phyloP scores from a whole-genome alignment of 2,888 invertebrate genomes.

The Sesamia inferens region DNA sequence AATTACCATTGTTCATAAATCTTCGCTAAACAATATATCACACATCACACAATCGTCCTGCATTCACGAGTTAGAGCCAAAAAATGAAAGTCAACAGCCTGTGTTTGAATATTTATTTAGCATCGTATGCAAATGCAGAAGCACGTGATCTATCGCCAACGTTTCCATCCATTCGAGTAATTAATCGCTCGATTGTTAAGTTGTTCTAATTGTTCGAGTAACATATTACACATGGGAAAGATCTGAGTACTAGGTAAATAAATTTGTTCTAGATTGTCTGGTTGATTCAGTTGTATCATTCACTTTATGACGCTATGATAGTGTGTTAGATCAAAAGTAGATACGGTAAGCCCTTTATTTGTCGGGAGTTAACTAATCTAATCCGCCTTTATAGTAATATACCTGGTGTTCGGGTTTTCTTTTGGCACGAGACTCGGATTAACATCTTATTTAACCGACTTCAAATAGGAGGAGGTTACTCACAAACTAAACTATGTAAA shows the following conservation, averaged over 20 bases:
- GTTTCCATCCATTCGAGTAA: constrained; percentile 31
- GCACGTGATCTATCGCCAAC: constrained; percentile 41
- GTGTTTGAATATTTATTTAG: constrained; percentile 30
- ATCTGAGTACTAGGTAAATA: background rate
- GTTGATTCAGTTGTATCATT: constrained; percentile 1
- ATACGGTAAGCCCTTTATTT: background rate
- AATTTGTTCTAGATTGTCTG: background rate
- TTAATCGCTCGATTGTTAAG: constrained; percentile 43
- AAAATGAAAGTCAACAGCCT: constrained; percentile 33
- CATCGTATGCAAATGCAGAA: constrained; percentile 41
- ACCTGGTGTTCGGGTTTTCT: background rate
- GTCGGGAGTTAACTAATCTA: background rate
- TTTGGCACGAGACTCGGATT: background rate
- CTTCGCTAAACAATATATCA: background rate
- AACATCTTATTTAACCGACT: too few species aligned
- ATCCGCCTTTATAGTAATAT: background rate
- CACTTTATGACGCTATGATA: background rate
- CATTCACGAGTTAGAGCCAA: constrained; percentile 19
- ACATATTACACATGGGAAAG: constrained; percentile 3
- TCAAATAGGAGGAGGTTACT: too few species aligned
- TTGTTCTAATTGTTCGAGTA: constrained; percentile 36
- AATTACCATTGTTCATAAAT: constrained; percentile 1
- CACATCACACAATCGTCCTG: background rate
- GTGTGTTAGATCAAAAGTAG: background rate
- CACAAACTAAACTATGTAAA: too few species aligned